Evolutionary conservation across 1,140 invertebrate genomes (phyloP), one percentile per base, ranked within the genome.

Genomic region (Drosophila tropicalis): DNA sequence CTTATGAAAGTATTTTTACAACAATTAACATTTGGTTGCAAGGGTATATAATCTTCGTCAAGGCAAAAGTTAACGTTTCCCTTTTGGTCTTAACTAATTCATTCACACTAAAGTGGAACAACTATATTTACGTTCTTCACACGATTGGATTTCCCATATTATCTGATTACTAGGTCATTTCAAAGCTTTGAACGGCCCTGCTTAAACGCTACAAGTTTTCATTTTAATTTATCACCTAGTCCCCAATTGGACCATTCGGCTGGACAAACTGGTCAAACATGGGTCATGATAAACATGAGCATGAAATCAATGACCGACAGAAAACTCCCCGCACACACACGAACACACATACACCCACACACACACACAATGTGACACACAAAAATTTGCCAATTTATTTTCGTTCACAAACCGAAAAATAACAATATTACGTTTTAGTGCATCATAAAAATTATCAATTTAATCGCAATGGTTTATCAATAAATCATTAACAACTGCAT

Each of bases 301-400:
- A 17, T 58, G 56, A 58, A 32, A 15, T 36, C 32, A 56, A 25
- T 17, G 56, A 36, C 32, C 62, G n/a, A 19, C 63, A 25, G 9
- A 15, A 56, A 66, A 56, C 10, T 17, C n/a, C 51, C 12, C 62
- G 56, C 47, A 62, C 5, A 66, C 61, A 62, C 34, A 62, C 29
- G 32, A 29, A 66, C 61, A 61, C 44, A 62, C 29, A 44, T 36
- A 4, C 62, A 66, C 44, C 47, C 34, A 62, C 29, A 44, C 51
- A 66, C 47, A 47, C 47, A 62, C 7, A 44, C 17, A 39, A 3
- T 19, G n/a, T 29, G 47, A 12, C 44, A 39, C 29, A 66, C 55
- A 54, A 56, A 56, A 44, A 44, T 40, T 66, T 12, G 10, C 55
- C 19, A 66, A 70, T 70, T 66, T 70, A 70, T 70, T 67, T 51